Base-by-base conservation (phyloP, 2,888 invertebrate species). In the Cheilosia variabilis region DNA sequence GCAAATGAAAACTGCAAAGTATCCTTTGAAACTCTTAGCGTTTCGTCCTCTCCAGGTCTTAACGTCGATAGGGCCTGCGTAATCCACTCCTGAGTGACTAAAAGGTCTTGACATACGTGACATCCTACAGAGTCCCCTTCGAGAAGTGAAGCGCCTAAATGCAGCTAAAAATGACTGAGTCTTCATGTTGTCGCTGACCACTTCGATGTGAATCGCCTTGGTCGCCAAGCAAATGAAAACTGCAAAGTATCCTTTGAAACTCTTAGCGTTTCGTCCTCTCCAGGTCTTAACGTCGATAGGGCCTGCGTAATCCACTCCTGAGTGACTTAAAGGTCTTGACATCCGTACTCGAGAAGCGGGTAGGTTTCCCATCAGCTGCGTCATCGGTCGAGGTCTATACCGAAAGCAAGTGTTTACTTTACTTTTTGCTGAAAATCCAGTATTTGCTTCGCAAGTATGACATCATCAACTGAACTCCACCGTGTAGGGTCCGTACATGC, bases 1-100 rank as follows among this genome's bases (percentile, higher is more conserved):
- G 71, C 89, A 90, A 1, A 90, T 87, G 71, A 88, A 89, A 19
- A 88, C 7, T 24, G 83, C 80, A 24, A 90, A 65, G 63, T 89
- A 90, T 6, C 83, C 83, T 66, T 90, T 89, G 0, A 53, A 57
- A 0, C 77, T 78, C 58, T 82, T 80, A 0, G 73, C 68, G 22
- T 88, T 87, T 37, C 88, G 15, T 10, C 52, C 69, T 62, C 55
- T 63, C 31, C 27, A 60, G 10, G 34, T 60, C 34, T 34, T 87
- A 7, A 87, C 77, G 6, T 58, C 55, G 45, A 88, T 72, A 10
- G 88, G 88, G 13, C 88, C 89, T 6, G 84, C 88, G 62, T 86
- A 89, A 66, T 89, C 88, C 7, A 88, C 76, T 2, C 88, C 88
- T 13, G 79, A 66, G 24, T 73, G 58, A 4, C 53, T 43, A 55